Base-by-base conservation (phyloP, 1,140 invertebrate species). In the Diorhabda sublineata region DNA sequence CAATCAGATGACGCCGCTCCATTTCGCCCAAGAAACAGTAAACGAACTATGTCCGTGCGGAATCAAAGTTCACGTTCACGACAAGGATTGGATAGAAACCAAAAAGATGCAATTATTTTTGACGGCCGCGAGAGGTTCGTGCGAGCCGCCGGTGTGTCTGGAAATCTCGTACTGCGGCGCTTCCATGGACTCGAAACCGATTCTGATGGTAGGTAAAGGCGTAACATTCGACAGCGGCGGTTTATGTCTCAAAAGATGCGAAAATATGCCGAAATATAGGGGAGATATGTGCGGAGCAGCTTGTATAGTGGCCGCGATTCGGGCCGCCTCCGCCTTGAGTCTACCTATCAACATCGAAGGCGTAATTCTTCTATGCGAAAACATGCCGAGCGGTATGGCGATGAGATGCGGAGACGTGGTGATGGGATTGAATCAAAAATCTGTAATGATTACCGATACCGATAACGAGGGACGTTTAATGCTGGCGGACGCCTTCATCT, bases 241-340 rank as follows among this genome's bases (percentile, higher is more conserved):
- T 58, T 89, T 95, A 43, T 93, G 91, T 70, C 79, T 95, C 5
- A 95, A 95, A 76, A 64, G 80, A 81, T 87, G 64, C 63, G 85
- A 71, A 57, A 79, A 57, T 76, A 87, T 95, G 92, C 86, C 88
- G 62, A 85, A 87, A 69, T 93, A 93, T 88, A 84, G 91, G 73
- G 90, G 86, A 59, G 92, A 94, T 77, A 94, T 95, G 92, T 90
- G 89, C 45, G 93, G 93, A 52, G 92, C 91, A 43, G 92, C 93
- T 9, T 89, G 86, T 78, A 88, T 90, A 5, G 85, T 89, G 7
- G 87, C 86, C 2, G 82, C 89, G 0, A 82, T 95, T 2, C 83
- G 85, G 62, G 87, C 88, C 0, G 82, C 88, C n/a, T 87, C 90
- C 6, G 79, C 84, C 45, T 81, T 94, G 0, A 86, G 87, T 77